Percentiles rank a stretch among this genome's conserved stretches.
Conservation (phyloP, 2,797 vertebrate species). For the Tokudaia muenninki region DNA sequence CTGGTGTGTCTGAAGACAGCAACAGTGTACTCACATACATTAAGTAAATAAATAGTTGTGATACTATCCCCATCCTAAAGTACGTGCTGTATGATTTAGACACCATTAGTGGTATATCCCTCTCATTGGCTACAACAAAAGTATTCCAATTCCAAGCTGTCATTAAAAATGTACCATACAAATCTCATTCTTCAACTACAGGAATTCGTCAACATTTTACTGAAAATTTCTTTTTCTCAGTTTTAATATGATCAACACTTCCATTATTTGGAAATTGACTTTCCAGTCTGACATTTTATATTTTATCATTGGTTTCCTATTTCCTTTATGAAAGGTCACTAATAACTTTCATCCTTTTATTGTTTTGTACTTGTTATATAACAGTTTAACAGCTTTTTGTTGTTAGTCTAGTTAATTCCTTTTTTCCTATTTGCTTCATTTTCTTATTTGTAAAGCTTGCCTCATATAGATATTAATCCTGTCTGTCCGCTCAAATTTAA, state of each 20-base stretch:
- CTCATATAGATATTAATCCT: background rate
- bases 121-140: background rate
- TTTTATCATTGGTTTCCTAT: slow-evolving; percentile 44
- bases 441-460: slow-evolving; percentile 18
- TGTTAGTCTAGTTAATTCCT: background rate
- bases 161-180: background rate
- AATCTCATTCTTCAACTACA: background rate
- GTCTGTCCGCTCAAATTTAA: slow-evolving; percentile 46
- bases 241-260: background rate
- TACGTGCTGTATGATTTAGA: background rate
- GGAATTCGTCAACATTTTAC: slow-evolving; percentile 3
- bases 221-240: slow-evolving; percentile 5
- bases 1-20: background rate
- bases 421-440: slow-evolving; percentile 11
- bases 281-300: background rate
- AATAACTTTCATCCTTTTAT: slow-evolving; percentile 1
- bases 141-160: background rate
- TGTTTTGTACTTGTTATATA: background rate
- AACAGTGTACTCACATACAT: background rate
- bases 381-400: background rate
- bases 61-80: background rate
- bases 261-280: slow-evolving; percentile 14
- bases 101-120: background rate
- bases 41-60: background rate
- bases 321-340: slow-evolving; percentile 42